Percentiles rank a stretch among this genome's conserved stretches.
Evolutionary conservation across 2,113 vertebrate species (phyloP).

Genomic region (Caloenas nicobarica): DNA sequence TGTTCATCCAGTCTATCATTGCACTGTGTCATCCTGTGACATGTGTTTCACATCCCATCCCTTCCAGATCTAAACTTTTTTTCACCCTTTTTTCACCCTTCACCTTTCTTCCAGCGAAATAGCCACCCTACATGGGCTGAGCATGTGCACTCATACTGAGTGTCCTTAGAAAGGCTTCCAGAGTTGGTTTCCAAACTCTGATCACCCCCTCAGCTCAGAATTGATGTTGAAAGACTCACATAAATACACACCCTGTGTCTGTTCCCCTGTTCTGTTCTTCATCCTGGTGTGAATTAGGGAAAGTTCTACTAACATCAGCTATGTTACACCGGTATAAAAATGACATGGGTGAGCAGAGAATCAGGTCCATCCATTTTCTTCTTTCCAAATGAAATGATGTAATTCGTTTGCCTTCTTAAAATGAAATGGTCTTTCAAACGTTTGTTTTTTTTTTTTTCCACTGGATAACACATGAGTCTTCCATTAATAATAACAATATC

Average conservation of each 20-base stretch:
- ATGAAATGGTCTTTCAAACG: not conserved
- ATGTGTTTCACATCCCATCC: constrained; percentile 38
- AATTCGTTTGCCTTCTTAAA: constrained; percentile 38
- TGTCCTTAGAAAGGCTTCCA: constrained; percentile 48
- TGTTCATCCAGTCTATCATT: constrained; percentile 19
- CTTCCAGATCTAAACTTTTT: constrained; percentile 32
- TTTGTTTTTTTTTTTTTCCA: not conserved
- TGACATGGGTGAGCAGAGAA: not conserved
- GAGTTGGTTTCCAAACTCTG: not conserved
- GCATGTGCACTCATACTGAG: not conserved
- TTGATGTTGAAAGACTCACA: constrained; percentile 31
- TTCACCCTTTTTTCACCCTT: constrained; percentile 18
- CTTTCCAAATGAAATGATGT: not conserved
- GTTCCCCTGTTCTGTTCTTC: constrained; percentile 20
- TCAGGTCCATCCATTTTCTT: not conserved
- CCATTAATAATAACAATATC: not conserved
- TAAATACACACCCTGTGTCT: not conserved
- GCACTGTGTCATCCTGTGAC: constrained; percentile 26
- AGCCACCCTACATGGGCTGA: not conserved
- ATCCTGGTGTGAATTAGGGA: constrained; percentile 10
- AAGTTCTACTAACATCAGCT: constrained; percentile 27
- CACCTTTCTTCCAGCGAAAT: constrained; percentile 28
- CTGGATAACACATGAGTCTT: not conserved
- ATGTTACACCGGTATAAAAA: constrained; percentile 22
- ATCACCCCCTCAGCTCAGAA: not conserved